Conservation (phyloP, 2,888 invertebrate species). For the Electrophaes corylata region DNA sequence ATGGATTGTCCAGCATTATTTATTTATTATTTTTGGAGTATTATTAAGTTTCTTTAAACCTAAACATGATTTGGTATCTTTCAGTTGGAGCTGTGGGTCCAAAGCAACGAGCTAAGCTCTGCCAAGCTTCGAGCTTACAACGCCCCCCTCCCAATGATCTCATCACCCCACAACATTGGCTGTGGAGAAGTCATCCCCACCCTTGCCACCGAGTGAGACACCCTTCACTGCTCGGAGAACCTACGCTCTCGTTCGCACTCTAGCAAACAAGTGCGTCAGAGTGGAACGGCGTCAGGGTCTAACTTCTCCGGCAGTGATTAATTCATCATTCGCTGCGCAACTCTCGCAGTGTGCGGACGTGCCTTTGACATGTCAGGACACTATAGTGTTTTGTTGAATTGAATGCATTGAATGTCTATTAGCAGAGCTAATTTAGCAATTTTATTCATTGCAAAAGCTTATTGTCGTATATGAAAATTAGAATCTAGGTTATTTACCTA, state of each 20-base stretch:
- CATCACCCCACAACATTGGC: slow-evolving; percentile 51
- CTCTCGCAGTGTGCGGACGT: slow-evolving; percentile 46
- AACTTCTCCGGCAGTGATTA: slow-evolving; percentile 54
- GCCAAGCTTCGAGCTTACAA: slow-evolving; percentile 67
- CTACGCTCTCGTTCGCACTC: slow-evolving; percentile 52
- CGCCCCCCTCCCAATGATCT: slow-evolving; percentile 49
- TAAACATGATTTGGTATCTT: slow-evolving; percentile 37
- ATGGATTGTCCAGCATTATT: too few relatives aligned
- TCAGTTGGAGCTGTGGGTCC: slow-evolving; percentile 80
- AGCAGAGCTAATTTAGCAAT: slow-evolving; percentile 38
- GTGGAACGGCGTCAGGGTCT: slow-evolving; percentile 52
- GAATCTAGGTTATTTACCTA: slow-evolving; percentile 7
- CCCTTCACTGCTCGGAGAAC: slow-evolving; percentile 59
- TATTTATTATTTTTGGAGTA: too few relatives aligned
- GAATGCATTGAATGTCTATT: slow-evolving; percentile 37
- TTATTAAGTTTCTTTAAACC: too few relatives aligned
- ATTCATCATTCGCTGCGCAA: slow-evolving; percentile 40
- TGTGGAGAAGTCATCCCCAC: slow-evolving; percentile 67
- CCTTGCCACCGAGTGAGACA: slow-evolving; percentile 58
- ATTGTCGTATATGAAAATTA: not conserved
- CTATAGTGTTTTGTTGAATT: slow-evolving; percentile 32
- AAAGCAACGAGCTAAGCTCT: slow-evolving; percentile 78
- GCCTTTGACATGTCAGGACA: slow-evolving; percentile 28
- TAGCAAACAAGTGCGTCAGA: slow-evolving; percentile 42
- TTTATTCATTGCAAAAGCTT: slow-evolving; percentile 15